Conservation (phyloP, 2,888 invertebrate species). For the Lycocerus yunnanus region DNA sequence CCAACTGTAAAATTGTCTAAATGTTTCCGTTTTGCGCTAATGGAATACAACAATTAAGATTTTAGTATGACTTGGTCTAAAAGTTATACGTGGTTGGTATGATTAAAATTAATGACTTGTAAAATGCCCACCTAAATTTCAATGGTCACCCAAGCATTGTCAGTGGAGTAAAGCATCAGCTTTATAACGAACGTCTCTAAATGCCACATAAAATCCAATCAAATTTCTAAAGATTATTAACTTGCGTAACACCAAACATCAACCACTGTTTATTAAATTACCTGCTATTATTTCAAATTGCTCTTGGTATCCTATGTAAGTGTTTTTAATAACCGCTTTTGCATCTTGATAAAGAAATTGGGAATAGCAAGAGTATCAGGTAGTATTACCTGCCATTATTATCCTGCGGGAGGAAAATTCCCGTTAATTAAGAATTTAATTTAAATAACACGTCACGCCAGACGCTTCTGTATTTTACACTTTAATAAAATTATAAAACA, state of each 20-base stretch:
- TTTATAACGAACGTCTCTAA: neutral
- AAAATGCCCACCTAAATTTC: slow-evolving; percentile 1
- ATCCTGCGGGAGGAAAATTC: slow-evolving; percentile 19
- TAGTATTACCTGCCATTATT: slow-evolving; percentile 21
- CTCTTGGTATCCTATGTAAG: neutral
- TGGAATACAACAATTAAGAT: neutral
- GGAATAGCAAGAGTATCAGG: slow-evolving; percentile 13
- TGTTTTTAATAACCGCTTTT: slow-evolving; percentile 6
- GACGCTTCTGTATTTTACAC: neutral
- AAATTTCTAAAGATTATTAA: neutral
- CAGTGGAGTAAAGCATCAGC: neutral
- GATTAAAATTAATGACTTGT: neutral
- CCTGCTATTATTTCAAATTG: neutral
- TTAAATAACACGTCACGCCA: slow-evolving; percentile 22
- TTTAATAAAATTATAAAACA: neutral
- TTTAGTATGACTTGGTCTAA: neutral
- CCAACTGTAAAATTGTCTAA: neutral
- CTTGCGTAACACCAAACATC: neutral
- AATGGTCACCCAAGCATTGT: neutral
- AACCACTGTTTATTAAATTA: neutral
- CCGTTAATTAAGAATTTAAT: slow-evolving; percentile 29
- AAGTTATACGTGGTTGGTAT: neutral
- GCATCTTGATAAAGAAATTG: slow-evolving; percentile 10
- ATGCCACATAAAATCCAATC: neutral
- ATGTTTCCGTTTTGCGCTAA: neutral